Evolutionary conservation across 1,140 invertebrate species (phyloP), one percentile per base, ranked within the genome.

Genomic region (Drosophila leontia): DNA sequence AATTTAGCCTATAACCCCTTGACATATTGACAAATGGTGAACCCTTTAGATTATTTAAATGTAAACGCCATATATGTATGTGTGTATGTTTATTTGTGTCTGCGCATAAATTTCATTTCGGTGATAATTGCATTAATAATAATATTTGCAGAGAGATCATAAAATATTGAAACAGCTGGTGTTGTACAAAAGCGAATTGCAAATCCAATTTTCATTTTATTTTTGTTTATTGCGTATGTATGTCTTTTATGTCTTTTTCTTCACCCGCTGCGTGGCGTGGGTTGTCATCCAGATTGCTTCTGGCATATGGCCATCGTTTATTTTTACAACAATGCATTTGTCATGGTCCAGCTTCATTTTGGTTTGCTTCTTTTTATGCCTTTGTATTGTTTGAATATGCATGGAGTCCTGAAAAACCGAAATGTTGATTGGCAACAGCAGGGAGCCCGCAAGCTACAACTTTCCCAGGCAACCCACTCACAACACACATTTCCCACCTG

Each of bases 281-380:
- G 35, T 23, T 78, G 34, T 29, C 47, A 39, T 45, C 32, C 56
- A 76, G 62, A 78, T 78, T 78, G 75, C 58, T 37, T 51, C 12
- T 55, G 57, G 44, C 64, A 78, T 53, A 63, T 74, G 67, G 53
- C 29, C 75, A 67, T 70, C 70, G 60, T 80, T 87, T 74, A 57
- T 68, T 61, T 78, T 87, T 57, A 74, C 62, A 80, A 78, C 72
- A 75, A 50, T 83, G 64, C 68, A 82, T 87, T 83, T 82, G 53
- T 77, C 80, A 80, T 61, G 44, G 47, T 67, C 59, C 57, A 29
- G 48, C 45, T 32, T 51, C 48, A 50, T 56, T 47, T 74, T 29
- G 35, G 53, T 56, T 42, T 12, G 15, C 0, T 48, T 64, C 34
- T 44, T 55, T 57, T 19, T 39, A 56, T 56, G 37, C 53, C 19